phyloP scores from a whole-genome alignment of 2,888 invertebrate species.

The Caenorhabditis imperialis region DNA sequence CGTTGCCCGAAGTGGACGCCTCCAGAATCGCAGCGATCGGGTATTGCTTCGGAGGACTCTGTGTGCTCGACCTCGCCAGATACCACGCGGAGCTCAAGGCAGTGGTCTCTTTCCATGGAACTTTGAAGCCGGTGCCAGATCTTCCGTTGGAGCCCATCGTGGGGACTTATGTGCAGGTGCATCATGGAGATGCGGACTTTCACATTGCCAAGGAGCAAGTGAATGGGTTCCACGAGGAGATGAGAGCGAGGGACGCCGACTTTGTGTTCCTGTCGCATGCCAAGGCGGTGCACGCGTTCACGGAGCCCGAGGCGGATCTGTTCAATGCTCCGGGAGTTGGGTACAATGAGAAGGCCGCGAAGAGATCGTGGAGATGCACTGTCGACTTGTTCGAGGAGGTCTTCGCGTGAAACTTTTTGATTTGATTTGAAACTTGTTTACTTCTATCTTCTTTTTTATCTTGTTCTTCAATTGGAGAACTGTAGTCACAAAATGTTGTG shows the following conservation, averaged over 20 bases:
- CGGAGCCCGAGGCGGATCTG: conserved; percentile 57
- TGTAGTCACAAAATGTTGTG: conserved; percentile 34
- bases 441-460: neutral
- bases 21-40: conserved; percentile 67
- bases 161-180: conserved; percentile 61
- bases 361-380: conserved; percentile 63
- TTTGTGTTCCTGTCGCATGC: conserved; percentile 68
- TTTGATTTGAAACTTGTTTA: neutral
- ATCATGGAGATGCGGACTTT: conserved; percentile 71
- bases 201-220: conserved; percentile 66
- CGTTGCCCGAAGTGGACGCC: conserved; percentile 48
- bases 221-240: conserved; percentile 64
- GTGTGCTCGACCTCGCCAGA: conserved; percentile 72
- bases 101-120: conserved; percentile 74
- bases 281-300: conserved; percentile 70
- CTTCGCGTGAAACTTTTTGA: conserved; percentile 6
- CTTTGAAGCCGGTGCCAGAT: conserved; percentile 67
- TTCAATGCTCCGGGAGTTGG: conserved; percentile 57
- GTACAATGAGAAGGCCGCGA: conserved; percentile 63
- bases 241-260: conserved; percentile 67
- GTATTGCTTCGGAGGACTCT: conserved; percentile 75
- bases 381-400: conserved; percentile 46
- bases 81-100: conserved; percentile 56
- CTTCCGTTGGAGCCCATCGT: conserved; percentile 45
- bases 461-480: neutral